Percentiles rank a stretch among this genome's conserved stretches.
phyloP scores from a whole-genome alignment of 2,888 invertebrate species.

The Acholoe squamosa region DNA sequence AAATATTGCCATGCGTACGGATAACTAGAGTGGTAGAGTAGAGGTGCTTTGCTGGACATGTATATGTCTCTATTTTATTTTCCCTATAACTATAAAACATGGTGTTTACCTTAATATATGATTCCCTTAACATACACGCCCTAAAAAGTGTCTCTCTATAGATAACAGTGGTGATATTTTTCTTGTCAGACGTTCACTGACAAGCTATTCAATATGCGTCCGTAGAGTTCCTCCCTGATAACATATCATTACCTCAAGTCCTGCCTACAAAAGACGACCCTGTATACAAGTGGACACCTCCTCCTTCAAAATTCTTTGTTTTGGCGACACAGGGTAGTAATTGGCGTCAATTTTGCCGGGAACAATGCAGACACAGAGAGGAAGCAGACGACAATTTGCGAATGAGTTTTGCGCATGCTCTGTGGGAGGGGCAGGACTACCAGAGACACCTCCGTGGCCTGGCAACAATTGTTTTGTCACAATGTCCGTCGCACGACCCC shows the following conservation, averaged over 20 bases:
- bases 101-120: not conserved
- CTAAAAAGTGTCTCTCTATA: not conserved
- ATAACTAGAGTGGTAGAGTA: too few relatives aligned
- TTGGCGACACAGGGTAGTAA: not conserved
- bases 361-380: not conserved
- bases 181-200: not conserved
- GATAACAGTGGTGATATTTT: not conserved
- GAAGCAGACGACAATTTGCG: constrained; percentile 4
- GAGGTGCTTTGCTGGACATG: too few relatives aligned
- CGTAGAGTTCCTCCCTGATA: not conserved
- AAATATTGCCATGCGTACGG: too few relatives aligned
- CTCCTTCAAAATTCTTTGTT: not conserved
- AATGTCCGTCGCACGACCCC: not conserved
- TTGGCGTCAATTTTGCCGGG: not conserved
- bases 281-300: constrained; percentile 11
- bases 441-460: not conserved
- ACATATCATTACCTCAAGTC: not conserved
- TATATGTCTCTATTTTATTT: too few relatives aligned
- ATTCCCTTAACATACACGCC: not conserved
- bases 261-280: not conserved
- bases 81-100: too few relatives aligned
- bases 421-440: not conserved
- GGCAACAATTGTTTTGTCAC: not conserved
- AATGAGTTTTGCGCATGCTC: constrained; percentile 10
- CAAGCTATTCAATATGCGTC: not conserved